Conservation (phyloP, 2,888 invertebrate species). For the Lasioglossum pauxillum region DNA sequence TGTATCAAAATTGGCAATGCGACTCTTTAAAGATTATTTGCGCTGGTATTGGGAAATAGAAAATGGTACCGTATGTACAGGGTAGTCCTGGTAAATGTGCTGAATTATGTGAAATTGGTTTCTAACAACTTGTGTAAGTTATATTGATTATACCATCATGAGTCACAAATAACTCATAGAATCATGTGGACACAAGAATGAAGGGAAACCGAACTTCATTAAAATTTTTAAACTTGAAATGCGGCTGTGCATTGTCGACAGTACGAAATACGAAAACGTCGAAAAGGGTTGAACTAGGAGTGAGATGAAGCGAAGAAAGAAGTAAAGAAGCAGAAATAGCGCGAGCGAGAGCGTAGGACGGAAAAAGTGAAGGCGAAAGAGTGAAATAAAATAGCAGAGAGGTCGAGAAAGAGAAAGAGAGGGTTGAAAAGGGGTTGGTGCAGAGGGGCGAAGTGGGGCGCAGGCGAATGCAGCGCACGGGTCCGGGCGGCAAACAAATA, state of each 20-base stretch:
- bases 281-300: not conserved
- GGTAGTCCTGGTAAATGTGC: not conserved
- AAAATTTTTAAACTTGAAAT: not conserved
- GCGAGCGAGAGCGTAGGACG: not conserved
- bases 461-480: slow-evolving; percentile 39
- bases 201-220: not conserved
- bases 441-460: slow-evolving; percentile 17
- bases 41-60: not conserved
- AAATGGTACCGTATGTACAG: not conserved
- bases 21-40: not conserved
- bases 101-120: too few relatives aligned
- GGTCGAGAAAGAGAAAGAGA: not conserved
- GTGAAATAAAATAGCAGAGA: not conserved
- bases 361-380: not conserved
- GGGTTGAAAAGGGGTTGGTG: not conserved
- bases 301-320: not conserved
- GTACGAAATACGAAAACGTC: not conserved
- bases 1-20: not conserved
- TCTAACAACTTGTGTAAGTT: not conserved
- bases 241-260: not conserved
- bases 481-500: slow-evolving; percentile 63
- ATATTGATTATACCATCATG: too few relatives aligned
- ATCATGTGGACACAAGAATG: too few relatives aligned
- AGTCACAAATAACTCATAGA: too few relatives aligned
- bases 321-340: not conserved